These are phyloP conservation scores for Hypotaenidia okinawae DNA, from an alignment of 2,797 vertebrate genomes.

Conservation along the genomic window DNA sequence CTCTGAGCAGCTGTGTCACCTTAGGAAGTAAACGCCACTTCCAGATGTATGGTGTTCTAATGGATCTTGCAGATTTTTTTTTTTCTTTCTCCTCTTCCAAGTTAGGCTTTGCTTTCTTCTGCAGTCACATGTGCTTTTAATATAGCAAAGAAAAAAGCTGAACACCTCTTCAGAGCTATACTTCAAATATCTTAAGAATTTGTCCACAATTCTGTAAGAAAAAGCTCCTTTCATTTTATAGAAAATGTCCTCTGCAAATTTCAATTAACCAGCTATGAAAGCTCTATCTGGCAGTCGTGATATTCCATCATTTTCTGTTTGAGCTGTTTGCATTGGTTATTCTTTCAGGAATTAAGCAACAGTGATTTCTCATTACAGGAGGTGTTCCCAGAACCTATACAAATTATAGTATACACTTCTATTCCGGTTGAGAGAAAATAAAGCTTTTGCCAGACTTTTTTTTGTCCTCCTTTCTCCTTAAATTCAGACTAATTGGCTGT, in stretches of 20 bases:
- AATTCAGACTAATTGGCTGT: background rate
- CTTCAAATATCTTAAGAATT: background rate
- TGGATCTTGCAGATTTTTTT: background rate
- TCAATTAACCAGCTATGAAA: background rate
- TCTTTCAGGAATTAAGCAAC: constrained; percentile 16
- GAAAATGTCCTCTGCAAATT: background rate
- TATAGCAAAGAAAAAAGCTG: background rate
- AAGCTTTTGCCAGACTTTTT: background rate
- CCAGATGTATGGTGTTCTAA: background rate
- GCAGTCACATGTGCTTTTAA: constrained; percentile 23
- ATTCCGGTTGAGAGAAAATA: background rate
- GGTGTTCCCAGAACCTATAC: background rate
- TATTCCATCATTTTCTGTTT: background rate
- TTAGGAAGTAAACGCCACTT: background rate
- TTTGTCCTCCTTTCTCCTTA: background rate
- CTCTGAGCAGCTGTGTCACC: background rate
- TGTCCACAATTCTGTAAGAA: background rate
- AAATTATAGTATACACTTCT: background rate
- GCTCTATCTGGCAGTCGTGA: background rate
- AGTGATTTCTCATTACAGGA: background rate
- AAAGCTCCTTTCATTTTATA: background rate
- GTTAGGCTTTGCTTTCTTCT: background rate
- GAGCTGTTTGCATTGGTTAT: background rate
- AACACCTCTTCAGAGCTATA: constrained; percentile 16
- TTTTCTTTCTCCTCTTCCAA: background rate